phyloP scores from a whole-genome alignment of 2,797 vertebrate genomes.

The Parauchenoglanis punctatus region DNA sequence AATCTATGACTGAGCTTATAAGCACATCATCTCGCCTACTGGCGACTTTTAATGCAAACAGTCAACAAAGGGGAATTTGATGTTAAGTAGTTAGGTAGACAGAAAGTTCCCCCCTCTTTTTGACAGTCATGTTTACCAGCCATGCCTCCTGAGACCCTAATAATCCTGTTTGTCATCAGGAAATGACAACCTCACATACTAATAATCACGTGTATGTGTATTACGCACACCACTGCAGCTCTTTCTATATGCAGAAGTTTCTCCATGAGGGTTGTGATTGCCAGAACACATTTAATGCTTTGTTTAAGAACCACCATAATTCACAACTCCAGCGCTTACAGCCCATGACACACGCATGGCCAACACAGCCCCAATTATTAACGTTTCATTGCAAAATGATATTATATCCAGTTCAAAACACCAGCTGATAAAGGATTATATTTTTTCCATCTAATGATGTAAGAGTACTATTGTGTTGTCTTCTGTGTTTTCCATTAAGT shows the following conservation, averaged over 20 bases:
- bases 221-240: neutral
- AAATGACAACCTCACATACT: neutral
- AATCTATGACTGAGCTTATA: neutral
- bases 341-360: slow-evolving; percentile 17
- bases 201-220: too few species aligned
- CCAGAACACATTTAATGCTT: slow-evolving; percentile 53
- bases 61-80: neutral
- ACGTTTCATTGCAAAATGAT: neutral
- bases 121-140: neutral
- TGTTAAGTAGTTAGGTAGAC: neutral
- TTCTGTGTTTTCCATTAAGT: neutral
- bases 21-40: neutral
- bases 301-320: slow-evolving; percentile 7
- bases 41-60: neutral
- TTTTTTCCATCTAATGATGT: neutral
- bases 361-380: neutral
- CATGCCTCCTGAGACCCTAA: neutral
- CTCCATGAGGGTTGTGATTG: slow-evolving; percentile 39
- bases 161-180: neutral
- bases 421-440: neutral
- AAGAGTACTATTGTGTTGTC: neutral
- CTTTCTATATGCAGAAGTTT: slow-evolving; percentile 28
- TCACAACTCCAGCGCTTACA: slow-evolving; percentile 14
- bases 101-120: too few species aligned
- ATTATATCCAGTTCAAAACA: neutral